These are phyloP conservation scores for Mastomys natalensis DNA, from an alignment of 2,113 vertebrate genomes.

Conservation along the genomic window DNA sequence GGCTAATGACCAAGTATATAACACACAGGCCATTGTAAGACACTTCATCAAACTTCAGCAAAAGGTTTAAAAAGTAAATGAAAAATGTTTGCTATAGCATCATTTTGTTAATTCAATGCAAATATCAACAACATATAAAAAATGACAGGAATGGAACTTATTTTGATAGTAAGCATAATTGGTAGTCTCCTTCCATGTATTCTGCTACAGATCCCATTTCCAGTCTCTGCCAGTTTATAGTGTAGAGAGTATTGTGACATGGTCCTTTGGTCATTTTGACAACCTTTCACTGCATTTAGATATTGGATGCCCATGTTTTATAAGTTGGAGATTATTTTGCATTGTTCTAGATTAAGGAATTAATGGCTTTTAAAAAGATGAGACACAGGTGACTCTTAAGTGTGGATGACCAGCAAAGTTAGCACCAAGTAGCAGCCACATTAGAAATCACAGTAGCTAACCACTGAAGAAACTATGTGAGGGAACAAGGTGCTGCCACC, in stretches of 20 bases:
- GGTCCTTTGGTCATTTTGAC: not conserved
- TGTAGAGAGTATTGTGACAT: not conserved
- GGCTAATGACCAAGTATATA: not conserved
- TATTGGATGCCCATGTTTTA: not conserved
- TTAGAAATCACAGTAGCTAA: not conserved
- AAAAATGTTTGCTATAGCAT: not conserved
- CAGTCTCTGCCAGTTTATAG: not conserved
- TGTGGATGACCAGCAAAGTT: not conserved
- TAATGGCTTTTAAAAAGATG: not conserved
- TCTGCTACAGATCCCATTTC: not conserved
- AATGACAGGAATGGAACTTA: not conserved
- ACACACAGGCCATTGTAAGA: not conserved
- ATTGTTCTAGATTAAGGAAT: not conserved
- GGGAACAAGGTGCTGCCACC: not conserved
- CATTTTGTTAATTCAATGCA: not conserved
- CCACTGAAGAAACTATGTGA: rapidly evolving
- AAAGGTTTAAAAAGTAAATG: not conserved
- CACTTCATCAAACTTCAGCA: not conserved
- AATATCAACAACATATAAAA: not conserved
- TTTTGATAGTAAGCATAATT: not conserved
- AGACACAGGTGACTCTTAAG: not conserved
- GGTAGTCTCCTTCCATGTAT: not conserved
- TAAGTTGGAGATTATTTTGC: not conserved
- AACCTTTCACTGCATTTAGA: not conserved
- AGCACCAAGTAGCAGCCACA: not conserved